Conservation (phyloP, 1,140 invertebrate genomes). For the Drusus annulatus region DNA sequence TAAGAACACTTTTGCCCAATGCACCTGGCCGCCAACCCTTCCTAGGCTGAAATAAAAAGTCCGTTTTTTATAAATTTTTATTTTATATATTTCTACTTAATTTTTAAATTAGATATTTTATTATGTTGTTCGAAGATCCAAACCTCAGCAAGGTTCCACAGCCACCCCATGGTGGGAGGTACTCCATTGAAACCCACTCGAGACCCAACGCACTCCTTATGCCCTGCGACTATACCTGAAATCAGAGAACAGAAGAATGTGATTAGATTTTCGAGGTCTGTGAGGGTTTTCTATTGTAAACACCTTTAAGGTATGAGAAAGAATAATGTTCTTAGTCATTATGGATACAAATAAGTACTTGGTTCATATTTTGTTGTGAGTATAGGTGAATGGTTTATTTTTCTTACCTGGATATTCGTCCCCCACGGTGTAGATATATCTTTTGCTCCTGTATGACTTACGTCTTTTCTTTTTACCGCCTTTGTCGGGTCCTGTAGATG, state of each 20-base stretch:
- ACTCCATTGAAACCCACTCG: conserved; percentile 63
- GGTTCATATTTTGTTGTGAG: too few species aligned
- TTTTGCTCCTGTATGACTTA: conserved; percentile 28
- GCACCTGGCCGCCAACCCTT: conserved; percentile 73
- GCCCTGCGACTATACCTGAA: conserved; percentile 69
- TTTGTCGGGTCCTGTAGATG: neutral
- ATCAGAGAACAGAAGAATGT: neutral
- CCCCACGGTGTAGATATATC: conserved; percentile 38
- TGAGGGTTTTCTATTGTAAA: too few species aligned
- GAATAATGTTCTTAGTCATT: too few species aligned
- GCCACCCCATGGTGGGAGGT: conserved; percentile 73
- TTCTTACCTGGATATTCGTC: conserved; percentile 39
- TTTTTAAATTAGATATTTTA: neutral
- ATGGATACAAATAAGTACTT: too few species aligned
- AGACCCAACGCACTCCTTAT: conserved; percentile 68
- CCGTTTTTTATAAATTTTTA: neutral
- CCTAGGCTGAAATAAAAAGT: conserved; percentile 63
- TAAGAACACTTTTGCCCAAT: conserved; percentile 70
- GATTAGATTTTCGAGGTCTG: too few species aligned
- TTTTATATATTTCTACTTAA: too few species aligned
- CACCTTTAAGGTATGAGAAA: too few species aligned
- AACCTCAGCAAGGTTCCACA: conserved; percentile 68
- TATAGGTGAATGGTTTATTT: neutral
- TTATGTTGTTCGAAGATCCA: neutral
- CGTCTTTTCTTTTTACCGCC: conserved; percentile 19